These are phyloP conservation scores for Diachasmimorpha longicaudata DNA, from an alignment of 1,140 invertebrate genomes.

Conservation along the genomic window DNA sequence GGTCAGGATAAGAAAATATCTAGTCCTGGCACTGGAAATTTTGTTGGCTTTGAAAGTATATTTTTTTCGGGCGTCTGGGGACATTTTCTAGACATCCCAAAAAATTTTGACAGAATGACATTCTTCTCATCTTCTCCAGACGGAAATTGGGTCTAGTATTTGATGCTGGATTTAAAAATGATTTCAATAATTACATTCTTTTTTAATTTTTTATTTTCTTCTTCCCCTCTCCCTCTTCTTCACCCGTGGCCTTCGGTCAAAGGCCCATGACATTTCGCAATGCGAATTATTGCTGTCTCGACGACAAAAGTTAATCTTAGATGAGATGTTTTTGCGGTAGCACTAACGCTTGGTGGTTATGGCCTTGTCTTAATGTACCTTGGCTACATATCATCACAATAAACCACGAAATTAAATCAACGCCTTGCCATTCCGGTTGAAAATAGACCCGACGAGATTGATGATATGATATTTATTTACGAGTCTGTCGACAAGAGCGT, in stretches of 20 bases:
- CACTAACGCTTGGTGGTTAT: not conserved
- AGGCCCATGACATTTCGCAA: not conserved
- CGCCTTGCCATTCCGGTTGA: not conserved
- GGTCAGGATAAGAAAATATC: too few relatives aligned
- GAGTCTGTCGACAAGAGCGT: not conserved
- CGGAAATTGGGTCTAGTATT: too few relatives aligned
- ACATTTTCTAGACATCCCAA: too few relatives aligned
- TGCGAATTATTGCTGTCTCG: constrained; percentile 11
- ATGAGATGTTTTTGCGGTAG: not conserved
- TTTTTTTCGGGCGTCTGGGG: too few relatives aligned
- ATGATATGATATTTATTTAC: not conserved
- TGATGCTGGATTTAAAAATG: too few relatives aligned
- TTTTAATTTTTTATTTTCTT: too few relatives aligned
- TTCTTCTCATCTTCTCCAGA: too few relatives aligned
- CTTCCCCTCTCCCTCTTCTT: too few relatives aligned
- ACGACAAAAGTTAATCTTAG: constrained; percentile 20
- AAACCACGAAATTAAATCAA: not conserved
- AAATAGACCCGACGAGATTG: not conserved
- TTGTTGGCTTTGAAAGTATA: too few relatives aligned
- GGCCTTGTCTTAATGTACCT: not conserved
- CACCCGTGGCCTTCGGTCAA: not conserved
- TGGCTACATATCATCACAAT: not conserved
- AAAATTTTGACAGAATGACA: too few relatives aligned
- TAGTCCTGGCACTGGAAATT: too few relatives aligned
- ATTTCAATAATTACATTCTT: too few relatives aligned